Base-by-base conservation (phyloP, 2,797 vertebrate species). In the Todus mexicanus region DNA sequence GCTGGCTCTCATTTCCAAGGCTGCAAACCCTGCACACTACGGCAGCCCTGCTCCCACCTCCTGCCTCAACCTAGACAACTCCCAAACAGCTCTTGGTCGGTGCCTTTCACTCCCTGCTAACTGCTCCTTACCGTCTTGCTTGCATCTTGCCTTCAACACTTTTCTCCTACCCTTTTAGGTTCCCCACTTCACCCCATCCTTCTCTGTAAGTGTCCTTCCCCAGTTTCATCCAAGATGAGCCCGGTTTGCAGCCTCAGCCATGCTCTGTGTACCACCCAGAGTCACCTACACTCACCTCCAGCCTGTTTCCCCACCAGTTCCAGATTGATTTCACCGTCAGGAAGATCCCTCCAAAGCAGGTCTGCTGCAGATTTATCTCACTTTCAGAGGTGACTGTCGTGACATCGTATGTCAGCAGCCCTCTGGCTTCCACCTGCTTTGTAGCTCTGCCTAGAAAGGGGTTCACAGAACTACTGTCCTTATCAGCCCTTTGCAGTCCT, bases 271-370 rank as follows among this genome's bases (percentile, higher is more conserved):
- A 54, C 42, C 83, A n/a, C 23, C 3, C 5, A 31, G 64, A 76
- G 10, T 60, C 73, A 51, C 35, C 26, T 7, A 42, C 48, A 26
- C 26, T 25, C 1, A 0, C 8, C 45, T 6, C 17, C 50, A 45
- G 29, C 9, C 40, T 64, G 25, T 50, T 5, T 2, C n/a, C 10
- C 38, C 1, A 0, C 45, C 31, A 0, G 0, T 13, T 82, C 63
- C 73, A 27, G 15, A 81, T 47, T 40, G 57, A 38, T 8, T 26
- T 31, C 6, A 2, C 38, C 45, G 40, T 12, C 45, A 81, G 51
- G 8, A 7, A 72, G 56, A 33, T 21, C 43, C 37, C 71, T 84
- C 92, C 77, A 61, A 84, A 84, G 42, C 2, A 40, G 10, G 16
- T 47, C 48, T 74, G 15, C 27, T 80, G 50, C 45, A 50, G 65